Conservation (phyloP, 2,113 vertebrate genomes). For the Halichoerus grypus region DNA sequence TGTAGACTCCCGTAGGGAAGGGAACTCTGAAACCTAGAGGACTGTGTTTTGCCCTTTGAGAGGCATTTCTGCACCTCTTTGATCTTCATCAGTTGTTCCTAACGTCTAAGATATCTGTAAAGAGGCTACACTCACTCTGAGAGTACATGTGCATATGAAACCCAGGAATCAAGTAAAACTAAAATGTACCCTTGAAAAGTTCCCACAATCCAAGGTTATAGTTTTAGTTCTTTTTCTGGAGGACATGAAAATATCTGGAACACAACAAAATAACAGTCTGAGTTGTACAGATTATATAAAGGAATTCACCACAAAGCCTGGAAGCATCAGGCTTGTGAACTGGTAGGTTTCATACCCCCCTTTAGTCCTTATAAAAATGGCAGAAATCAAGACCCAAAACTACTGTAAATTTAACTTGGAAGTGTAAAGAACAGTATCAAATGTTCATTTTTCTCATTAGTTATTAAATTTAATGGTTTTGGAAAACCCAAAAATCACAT, state of each 20-base stretch:
- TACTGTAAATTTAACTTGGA: constrained; percentile 30
- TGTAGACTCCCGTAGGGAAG: background rate
- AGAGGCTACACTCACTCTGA: background rate
- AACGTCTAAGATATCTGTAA: background rate
- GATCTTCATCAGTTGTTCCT: background rate
- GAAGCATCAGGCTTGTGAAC: constrained; percentile 45
- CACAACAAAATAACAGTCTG: constrained; percentile 40
- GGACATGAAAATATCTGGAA: constrained; percentile 51
- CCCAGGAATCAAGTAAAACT: background rate
- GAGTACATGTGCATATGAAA: background rate
- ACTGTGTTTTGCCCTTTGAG: background rate
- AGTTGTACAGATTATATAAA: constrained; percentile 24
- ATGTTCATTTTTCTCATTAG: constrained; percentile 1
- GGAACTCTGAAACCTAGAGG: background rate
- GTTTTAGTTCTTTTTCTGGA: constrained; percentile 39
- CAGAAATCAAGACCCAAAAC: constrained; percentile 46
- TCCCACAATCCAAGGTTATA: constrained; percentile 32
- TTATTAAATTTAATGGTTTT: constrained; percentile 24
- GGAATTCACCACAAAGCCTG: constrained; percentile 47
- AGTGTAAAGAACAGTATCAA: constrained; percentile 25
- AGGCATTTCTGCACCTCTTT: background rate
- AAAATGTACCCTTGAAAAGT: constrained; percentile 43
- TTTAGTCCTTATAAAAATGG: background rate
- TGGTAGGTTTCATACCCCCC: background rate
- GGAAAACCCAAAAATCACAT: background rate